Evolutionary conservation across 1,140 invertebrate genomes (phyloP), one percentile per base, ranked within the genome.

Genomic region (Drosophila nebulosa): DNA sequence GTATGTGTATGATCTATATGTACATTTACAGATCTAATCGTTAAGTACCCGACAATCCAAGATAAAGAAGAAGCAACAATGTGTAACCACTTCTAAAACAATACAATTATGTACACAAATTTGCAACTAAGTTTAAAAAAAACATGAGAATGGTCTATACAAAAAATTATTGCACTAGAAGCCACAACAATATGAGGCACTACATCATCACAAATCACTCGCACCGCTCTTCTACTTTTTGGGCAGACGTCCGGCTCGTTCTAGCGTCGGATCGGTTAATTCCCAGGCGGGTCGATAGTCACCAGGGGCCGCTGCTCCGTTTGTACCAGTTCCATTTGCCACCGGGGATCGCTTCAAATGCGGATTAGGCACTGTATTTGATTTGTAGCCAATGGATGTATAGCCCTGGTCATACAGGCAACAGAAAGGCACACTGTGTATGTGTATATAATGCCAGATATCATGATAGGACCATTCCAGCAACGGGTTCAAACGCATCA

Each of bases 401-500:
- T 97, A 99, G 93, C 97, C 98, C 90, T 93, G 90, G 90, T 98
- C 95, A 91, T 99, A 99, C 0, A 99, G 92, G 16, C 92, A 93
- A 90, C 98, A 99, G 89, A 98, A 99, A 46, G 97, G 95, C 51
- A 99, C 94, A 68, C 95, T 92, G 46, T 96, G 92, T 14, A 93
- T 90, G 9, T 96, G 91, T 5, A 99, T 92, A 85, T 98, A 99
- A 62, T 94, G 93, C 98, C 98, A 99, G 55, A 99, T 94, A 79
- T 98, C 94, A 42, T 93, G 93, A 90, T 98, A 99, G 6, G 93
- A 94, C 98, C 98, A 99, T 75, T 98, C 94, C 4, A 99, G 92
- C 22, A 99, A 92, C 0, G 98, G 97, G 91, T 94, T 97, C 6
- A 99, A 94, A 22, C 98, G 92, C 93, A 98, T 95, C 61, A 98